These are phyloP conservation scores for Diadegma fenestrale DNA, from an alignment of 2,888 invertebrate genomes.

Conservation along the genomic window DNA sequence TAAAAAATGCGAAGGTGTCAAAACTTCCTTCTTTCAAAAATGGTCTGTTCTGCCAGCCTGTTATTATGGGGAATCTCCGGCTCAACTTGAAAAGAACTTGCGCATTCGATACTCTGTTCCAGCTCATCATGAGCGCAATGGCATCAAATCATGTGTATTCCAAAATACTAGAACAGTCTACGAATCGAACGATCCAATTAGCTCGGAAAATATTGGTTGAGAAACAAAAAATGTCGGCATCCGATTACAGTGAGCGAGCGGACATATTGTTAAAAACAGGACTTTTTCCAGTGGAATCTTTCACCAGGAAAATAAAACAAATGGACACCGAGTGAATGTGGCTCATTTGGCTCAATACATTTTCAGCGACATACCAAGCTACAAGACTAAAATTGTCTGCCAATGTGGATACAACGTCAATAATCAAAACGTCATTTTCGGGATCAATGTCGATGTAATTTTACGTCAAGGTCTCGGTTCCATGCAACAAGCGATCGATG, in stretches of 20 bases:
- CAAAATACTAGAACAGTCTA: conserved; percentile 21
- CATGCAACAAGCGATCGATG: conserved; percentile 61
- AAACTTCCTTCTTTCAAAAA: conserved; percentile 58
- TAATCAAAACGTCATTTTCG: conserved; percentile 13
- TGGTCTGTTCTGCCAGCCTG: conserved; percentile 48
- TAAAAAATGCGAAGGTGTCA: conserved; percentile 50
- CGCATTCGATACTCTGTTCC: conserved; percentile 62
- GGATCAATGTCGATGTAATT: conserved; percentile 51
- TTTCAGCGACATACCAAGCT: conserved; percentile 45
- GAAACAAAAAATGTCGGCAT: conserved; percentile 31
- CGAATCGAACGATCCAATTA: conserved; percentile 41
- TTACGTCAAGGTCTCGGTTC: conserved; percentile 49
- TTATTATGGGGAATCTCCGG: conserved; percentile 21
- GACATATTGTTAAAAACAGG: conserved; percentile 34
- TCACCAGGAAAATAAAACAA: conserved; percentile 46
- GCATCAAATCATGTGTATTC: conserved; percentile 39
- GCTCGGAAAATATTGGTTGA: conserved; percentile 40
- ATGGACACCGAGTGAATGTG: conserved; percentile 62
- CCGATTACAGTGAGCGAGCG: conserved; percentile 42
- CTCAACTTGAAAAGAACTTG: conserved; percentile 57
- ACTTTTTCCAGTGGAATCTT: conserved; percentile 30
- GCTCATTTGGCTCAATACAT: conserved; percentile 55
- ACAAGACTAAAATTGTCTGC: conserved; percentile 22
- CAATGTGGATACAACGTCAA: conserved; percentile 44
- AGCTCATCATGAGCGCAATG: conserved; percentile 56